Conservation (phyloP, 2,888 invertebrate species). For the Anoncus sp. region DNA sequence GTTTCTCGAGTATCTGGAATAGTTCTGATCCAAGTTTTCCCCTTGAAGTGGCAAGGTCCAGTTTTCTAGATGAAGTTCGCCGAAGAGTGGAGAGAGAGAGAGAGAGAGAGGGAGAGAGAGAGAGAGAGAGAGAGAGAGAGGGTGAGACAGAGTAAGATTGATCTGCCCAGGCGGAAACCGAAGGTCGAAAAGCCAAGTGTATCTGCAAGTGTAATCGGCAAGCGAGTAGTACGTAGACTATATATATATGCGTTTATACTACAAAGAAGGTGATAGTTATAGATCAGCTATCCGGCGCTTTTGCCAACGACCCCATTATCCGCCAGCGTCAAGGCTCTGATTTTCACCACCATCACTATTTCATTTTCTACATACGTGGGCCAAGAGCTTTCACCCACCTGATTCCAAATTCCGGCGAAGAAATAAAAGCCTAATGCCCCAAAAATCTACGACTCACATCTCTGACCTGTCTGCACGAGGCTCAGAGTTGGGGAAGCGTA, state of each 20-base stretch:
- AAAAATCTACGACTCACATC: constrained; percentile 17
- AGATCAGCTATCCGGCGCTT: constrained; percentile 27
- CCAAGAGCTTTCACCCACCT: constrained; percentile 1
- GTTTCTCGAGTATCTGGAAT: constrained; percentile 33
- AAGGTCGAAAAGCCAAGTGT: constrained; percentile 63
- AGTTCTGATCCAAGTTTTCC: constrained; percentile 34
- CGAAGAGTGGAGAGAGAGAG: constrained; percentile 27
- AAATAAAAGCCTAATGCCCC: constrained; percentile 11
- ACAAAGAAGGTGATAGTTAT: constrained; percentile 36
- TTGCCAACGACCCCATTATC: constrained; percentile 50
- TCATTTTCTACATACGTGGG: constrained; percentile 18
- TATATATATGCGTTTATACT: neutral
- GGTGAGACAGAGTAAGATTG: constrained; percentile 68
- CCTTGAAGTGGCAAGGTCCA: constrained; percentile 56
- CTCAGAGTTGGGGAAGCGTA: constrained; percentile 10
- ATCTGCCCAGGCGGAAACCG: constrained; percentile 69
- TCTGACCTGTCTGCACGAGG: neutral
- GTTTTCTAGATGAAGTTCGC: constrained; percentile 26
- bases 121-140: constrained; percentile 17
- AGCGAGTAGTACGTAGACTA: constrained; percentile 30
- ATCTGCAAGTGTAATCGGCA: constrained; percentile 74
- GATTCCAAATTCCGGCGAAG: constrained; percentile 4
- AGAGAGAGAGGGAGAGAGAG: neutral
- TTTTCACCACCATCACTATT: constrained; percentile 17
- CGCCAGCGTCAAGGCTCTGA: constrained; percentile 23